Evolutionary conservation across 2,888 invertebrate genomes (phyloP).

Genomic region (Lasioglossum lativentre): DNA sequence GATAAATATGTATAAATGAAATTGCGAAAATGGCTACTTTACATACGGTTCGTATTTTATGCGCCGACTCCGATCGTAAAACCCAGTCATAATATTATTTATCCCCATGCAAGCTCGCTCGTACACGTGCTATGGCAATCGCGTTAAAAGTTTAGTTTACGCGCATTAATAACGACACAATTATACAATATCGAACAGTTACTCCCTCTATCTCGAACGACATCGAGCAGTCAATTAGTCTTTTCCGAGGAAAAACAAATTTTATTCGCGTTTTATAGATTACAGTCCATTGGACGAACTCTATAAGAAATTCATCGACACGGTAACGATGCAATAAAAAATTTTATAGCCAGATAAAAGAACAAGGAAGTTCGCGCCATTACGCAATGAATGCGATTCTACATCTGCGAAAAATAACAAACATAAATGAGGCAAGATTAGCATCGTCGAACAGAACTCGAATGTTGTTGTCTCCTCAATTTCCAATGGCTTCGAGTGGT

Average conservation of each 20-base stretch:
- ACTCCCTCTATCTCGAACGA: background rate
- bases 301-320: background rate
- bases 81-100: background rate
- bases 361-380: background rate
- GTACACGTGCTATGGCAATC: background rate
- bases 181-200: background rate
- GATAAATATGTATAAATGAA: conserved; percentile 3
- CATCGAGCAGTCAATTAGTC: background rate
- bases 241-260: background rate
- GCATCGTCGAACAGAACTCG: background rate
- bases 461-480: background rate
- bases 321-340: too few relatives aligned
- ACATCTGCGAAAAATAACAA: too few relatives aligned
- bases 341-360: background rate
- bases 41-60: background rate
- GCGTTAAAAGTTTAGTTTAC: background rate
- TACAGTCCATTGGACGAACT: background rate
- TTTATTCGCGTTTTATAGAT: background rate
- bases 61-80: background rate
- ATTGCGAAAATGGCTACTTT: background rate
- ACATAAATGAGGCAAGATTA: background rate
- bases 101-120: background rate
- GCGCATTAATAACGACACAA: background rate
- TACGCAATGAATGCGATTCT: background rate
- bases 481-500: background rate